Evolutionary conservation across 2,888 invertebrate species (phyloP), one percentile per base, ranked within the genome.

Genomic region (Antitype chi): DNA sequence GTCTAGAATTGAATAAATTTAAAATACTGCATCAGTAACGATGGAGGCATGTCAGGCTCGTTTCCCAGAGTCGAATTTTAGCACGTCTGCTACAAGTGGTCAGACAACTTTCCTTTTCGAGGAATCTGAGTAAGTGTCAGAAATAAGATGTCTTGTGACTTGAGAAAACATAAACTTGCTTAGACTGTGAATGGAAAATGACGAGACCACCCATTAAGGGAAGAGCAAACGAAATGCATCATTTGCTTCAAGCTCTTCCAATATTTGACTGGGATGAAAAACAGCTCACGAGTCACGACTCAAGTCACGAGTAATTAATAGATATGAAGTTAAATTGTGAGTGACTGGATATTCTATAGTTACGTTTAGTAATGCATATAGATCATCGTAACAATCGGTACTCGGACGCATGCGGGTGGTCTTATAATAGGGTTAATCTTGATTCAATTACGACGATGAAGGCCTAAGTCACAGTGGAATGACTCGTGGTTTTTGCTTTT

Each of bases 11-110:
- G 38, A 75, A 52, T 17, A 25, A 52, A 63, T 62, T 47, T 47
- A 38, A 59, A 77, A 81, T 55, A 63, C 59, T 76, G 67, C 53
- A 43, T 74, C 55, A n/a, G 74, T 70, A 79, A 85, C 82, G 85
- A 80, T 84, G 84, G 88, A 86, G 88, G 83, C 85, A 89, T 85
- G 81, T 85, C 74, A 86, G 78, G 81, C 82, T 89, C 84, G 85
- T 87, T 93, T 93, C 93, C 90, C 91, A 92, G 92, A 92, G 89
- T 89, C 89, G 89, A 92, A 92, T 93, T 94, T 95, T 94, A 95
- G 94, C 94, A 92, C 89, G 91, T 93, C 91, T 90, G 82, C 76
- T 75, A 80, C 74, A 84, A 90, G 91, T 88, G 80, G 89, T 88
- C 84, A 67, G 80, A 89, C 92, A 85, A 92, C 92, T 94, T 94